These are phyloP conservation scores for Arremon brunneinucha DNA, from an alignment of 2,797 vertebrate species.

Conservation along the genomic window DNA sequence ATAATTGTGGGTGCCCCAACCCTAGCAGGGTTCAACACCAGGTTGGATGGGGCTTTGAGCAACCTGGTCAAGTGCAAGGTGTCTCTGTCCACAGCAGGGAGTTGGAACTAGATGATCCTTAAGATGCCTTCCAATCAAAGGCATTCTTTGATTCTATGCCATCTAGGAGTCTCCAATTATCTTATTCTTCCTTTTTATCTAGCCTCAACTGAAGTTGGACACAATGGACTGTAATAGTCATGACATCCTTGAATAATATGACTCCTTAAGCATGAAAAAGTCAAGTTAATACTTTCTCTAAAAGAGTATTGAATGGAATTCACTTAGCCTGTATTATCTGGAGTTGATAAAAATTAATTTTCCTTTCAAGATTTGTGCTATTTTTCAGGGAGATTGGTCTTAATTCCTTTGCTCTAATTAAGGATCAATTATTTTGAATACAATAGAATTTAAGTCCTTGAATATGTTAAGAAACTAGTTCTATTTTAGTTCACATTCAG, in stretches of 20 bases:
- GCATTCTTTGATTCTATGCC: neutral
- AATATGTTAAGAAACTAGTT: neutral
- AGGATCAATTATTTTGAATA: neutral
- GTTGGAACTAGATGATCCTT: neutral
- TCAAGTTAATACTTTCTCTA: neutral
- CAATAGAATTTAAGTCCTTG: neutral
- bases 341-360: neutral
- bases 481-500: neutral
- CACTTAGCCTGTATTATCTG: neutral
- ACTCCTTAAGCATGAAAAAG: neutral
- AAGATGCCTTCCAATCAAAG: neutral
- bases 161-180: neutral
- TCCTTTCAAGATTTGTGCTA: neutral
- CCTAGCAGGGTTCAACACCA: neutral
- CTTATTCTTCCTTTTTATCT: neutral
- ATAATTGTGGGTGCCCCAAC: accelerated
- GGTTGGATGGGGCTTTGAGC: neutral
- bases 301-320: neutral
- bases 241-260: neutral
- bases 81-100: neutral
- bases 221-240: neutral
- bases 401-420: neutral
- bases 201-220: neutral
- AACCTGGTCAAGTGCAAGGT: neutral
- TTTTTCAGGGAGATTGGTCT: neutral